phyloP scores from a whole-genome alignment of 2,888 invertebrate species.

The Clitarchus hookeri region DNA sequence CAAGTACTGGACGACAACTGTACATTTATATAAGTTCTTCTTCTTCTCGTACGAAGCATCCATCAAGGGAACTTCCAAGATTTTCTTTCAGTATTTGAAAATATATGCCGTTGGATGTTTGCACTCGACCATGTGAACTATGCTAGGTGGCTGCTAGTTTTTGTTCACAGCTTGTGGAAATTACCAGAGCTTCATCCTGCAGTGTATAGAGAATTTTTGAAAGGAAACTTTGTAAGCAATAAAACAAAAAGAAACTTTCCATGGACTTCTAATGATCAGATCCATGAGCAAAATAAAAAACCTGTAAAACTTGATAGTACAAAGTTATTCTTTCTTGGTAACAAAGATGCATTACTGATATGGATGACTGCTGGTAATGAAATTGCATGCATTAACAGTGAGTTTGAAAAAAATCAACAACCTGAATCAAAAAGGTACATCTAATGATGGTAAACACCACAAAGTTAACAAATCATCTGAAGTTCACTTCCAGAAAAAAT shows the following conservation, averaged over 20 bases:
- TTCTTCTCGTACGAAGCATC: not conserved
- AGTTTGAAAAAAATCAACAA: too few species aligned
- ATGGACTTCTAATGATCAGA: not conserved
- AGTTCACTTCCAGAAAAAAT: not conserved
- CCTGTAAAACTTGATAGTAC: too few species aligned
- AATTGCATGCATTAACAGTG: too few species aligned
- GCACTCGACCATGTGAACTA: constrained; percentile 1
- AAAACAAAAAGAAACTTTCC: not conserved
- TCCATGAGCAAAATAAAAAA: not conserved
- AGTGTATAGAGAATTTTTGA: not conserved
- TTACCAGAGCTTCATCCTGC: not conserved
- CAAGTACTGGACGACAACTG: not conserved
- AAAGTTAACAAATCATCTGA: not conserved
- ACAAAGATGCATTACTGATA: too few species aligned
- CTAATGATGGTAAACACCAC: not conserved
- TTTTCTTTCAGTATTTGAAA: not conserved
- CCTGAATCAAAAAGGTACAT: too few species aligned
- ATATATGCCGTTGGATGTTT: constrained; percentile 7
- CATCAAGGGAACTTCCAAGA: not conserved
- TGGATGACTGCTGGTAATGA: too few species aligned
- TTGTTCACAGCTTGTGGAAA: not conserved
- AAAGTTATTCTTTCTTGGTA: not conserved
- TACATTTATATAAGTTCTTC: not conserved
- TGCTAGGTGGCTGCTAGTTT: constrained; percentile 4
- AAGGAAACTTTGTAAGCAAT: not conserved